Percentiles rank a stretch among this genome's conserved stretches.
phyloP scores from a whole-genome alignment of 2,113 vertebrate genomes.

The Ondatra zibethicus region DNA sequence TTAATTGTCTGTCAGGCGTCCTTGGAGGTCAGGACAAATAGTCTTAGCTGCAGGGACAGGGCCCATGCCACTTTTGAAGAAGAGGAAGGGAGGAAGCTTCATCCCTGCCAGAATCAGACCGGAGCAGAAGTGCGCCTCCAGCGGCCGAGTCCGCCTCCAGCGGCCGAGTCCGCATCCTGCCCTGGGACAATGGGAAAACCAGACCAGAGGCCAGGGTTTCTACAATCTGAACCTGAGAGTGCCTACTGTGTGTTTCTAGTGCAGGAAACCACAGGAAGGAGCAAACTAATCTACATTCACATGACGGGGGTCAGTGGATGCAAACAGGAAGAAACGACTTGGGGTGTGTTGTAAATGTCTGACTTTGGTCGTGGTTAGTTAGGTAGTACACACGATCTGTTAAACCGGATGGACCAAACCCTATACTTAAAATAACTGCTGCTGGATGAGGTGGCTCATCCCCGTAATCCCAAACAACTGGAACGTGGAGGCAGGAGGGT shows the following conservation, averaged over 20 bases:
- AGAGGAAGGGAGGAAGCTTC: background rate
- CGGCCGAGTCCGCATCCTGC: background rate
- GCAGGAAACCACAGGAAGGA: background rate
- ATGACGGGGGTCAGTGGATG: background rate
- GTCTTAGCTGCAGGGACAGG: background rate
- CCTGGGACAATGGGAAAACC: background rate
- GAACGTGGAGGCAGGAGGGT: background rate
- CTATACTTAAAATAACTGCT: background rate
- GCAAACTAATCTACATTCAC: background rate
- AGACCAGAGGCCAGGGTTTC: background rate
- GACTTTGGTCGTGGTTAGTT: background rate
- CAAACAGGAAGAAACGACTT: background rate
- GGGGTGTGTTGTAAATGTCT: background rate
- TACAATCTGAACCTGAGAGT: background rate
- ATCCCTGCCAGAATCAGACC: background rate
- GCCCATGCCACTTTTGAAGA: background rate
- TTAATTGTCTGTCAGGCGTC: too few relatives aligned
- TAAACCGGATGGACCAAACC: background rate
- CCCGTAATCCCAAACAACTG: background rate
- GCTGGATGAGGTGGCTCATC: too few relatives aligned
- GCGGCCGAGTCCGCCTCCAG: background rate
- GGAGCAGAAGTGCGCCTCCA: background rate
- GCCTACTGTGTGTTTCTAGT: background rate
- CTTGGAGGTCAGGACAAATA: background rate
- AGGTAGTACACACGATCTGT: background rate